Evolutionary conservation across 2,797 vertebrate genomes (phyloP), one percentile per base, ranked within the genome.

Genomic region (Delichon dasypus): DNA sequence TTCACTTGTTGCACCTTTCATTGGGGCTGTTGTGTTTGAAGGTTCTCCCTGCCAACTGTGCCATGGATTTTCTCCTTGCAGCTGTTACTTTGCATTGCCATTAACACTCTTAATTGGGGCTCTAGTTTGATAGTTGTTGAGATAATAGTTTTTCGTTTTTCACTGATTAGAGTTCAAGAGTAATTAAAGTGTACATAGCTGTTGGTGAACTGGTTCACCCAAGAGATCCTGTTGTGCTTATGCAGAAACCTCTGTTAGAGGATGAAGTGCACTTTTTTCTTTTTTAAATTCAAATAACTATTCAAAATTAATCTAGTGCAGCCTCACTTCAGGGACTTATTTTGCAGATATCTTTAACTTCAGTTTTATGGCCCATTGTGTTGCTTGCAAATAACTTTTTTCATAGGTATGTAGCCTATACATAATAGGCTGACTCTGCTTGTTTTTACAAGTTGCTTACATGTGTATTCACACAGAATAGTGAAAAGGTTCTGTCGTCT

Each of bases 1-100:
- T 55, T 75, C 38, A 16, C 23, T 58, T 66, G n/a, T 40, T 73
- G 29, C 1, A 8, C 22, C 29, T 66, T 84, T 86, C 17, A 8
- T 3, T 30, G 10, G 14, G 36, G 25, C 51, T 71, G 1, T 58
- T 0, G 0, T 13, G 13, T 88, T 64, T 44, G 29, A 48, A 66
- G 42, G 21, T 45, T 80, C 12, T 77, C 70, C 57, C 60, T 48
- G 36, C 67, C 38, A 58, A 0, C 25, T 58, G 3, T 26, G 26
- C 36, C 10, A 0, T 34, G 47, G 21, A 7, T 57, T 89, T 91
- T 84, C 78, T 72, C 23, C 65, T 76, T 73, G 36, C 36, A 70
- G 27, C 29, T 84, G 45, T 77, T 66, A 3, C 14, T 70, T 74
- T 67, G 44, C 16, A 6, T n/a, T 2, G 1, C 40, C 58, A 1